phyloP scores from a whole-genome alignment of 1,140 invertebrate genomes.

The Panonychus citri region DNA sequence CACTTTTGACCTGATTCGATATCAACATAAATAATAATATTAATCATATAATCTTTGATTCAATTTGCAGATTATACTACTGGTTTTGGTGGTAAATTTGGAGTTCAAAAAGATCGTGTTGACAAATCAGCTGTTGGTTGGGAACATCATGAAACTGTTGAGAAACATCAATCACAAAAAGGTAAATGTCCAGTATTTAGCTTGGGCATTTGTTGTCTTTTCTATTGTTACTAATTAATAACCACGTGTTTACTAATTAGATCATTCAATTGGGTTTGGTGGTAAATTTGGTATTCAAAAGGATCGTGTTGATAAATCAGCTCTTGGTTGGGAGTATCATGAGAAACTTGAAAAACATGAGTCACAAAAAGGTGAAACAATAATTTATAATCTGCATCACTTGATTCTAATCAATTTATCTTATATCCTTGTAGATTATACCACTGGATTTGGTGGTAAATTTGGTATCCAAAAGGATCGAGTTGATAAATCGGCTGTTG shows the following conservation, averaged over 20 bases:
- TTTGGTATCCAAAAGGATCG: constrained; percentile 65
- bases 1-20: background rate
- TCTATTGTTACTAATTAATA: background rate
- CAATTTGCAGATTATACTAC: constrained; percentile 36
- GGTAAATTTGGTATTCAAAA: constrained; percentile 72
- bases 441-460: constrained; percentile 60
- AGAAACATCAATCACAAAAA: constrained; percentile 31
- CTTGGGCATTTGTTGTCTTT: background rate
- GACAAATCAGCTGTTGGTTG: constrained; percentile 37
- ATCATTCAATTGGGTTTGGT: constrained; percentile 61
- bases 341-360: constrained; percentile 27
- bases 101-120: constrained; percentile 55
- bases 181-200: too few relatives aligned
- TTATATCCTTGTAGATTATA: background rate
- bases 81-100: constrained; percentile 78
- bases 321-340: constrained; percentile 28
- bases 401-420: background rate
- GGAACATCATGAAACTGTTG: constrained; percentile 27
- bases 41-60: background rate
- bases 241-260: too few relatives aligned
- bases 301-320: constrained; percentile 49
- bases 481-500: constrained; percentile 39
- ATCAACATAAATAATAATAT: background rate
- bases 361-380: constrained; percentile 29
- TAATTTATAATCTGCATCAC: background rate